Evolutionary conservation across 1,140 invertebrate genomes (phyloP), one percentile per base, ranked within the genome.

Genomic region (Stratiolaelaps scimitus): DNA sequence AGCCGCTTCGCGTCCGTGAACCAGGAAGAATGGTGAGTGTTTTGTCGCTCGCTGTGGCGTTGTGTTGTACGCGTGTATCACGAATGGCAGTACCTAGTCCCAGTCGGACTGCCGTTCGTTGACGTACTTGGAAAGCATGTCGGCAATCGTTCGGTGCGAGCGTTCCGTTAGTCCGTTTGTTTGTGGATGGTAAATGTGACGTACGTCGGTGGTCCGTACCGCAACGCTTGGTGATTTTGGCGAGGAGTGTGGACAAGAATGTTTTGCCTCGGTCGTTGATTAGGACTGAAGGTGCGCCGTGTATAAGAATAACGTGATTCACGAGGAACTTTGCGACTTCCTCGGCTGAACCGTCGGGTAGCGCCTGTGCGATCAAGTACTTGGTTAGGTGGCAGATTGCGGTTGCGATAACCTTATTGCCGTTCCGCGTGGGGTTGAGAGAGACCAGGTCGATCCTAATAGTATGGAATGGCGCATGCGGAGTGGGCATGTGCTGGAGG

Each of bases 281-380:
- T 19, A 45, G 13, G 13, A 45, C n/a, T n/a, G n/a, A n/a, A n/a
- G n/a, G n/a, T n/a, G n/a, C n/a, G n/a, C n/a, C n/a, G n/a, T n/a
- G n/a, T 45, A 13, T 19, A 13, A 45, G 44, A n/a, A 45, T 45
- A 13, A 45, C 44, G 44, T 45, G 13, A 13, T 45, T 19, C 44
- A 45, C 44, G 13, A 48, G 44, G n/a, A 45, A 45, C 19, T 45
- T 45, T 45, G 44, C n/a, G n/a, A n/a, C n/a, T n/a, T n/a, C n/a
- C n/a, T n/a, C n/a, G n/a, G n/a, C n/a, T n/a, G n/a, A n/a, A n/a
- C 44, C 44, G n/a, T 45, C 44, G 13, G 44, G 44, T 13, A 45
- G 44, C 13, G 44, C 44, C 19, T 19, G 13, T 19, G 44, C 44
- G 13, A 45, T 45, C 13, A 45, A n/a, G 44, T 45, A n/a, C 44